Evolutionary conservation across 2,888 invertebrate genomes (phyloP).

Genomic region (Sesia bembeciformis): DNA sequence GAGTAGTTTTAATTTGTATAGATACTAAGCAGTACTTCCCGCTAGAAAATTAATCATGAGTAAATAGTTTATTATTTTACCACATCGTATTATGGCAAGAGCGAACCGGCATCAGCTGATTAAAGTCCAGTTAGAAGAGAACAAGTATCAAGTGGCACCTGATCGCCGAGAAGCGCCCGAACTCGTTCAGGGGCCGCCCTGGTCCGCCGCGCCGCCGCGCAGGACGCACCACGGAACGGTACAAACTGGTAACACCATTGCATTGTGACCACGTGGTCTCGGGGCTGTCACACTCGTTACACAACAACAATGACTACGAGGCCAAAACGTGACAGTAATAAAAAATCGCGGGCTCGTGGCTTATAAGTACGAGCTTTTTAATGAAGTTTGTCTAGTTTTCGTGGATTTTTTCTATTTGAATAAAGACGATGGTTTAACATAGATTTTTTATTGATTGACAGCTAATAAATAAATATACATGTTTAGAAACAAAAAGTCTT

Average conservation of each 20-base stretch:
- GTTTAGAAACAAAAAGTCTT: too few relatives aligned
- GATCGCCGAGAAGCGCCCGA: conserved; percentile 63
- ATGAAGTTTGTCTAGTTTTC: too few relatives aligned
- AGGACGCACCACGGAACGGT: conserved; percentile 51
- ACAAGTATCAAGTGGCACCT: conserved; percentile 67
- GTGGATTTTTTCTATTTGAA: too few relatives aligned
- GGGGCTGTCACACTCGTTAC: conserved; percentile 59
- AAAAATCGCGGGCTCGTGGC: conserved; percentile 1
- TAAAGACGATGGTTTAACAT: too few relatives aligned
- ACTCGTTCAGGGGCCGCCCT: conserved; percentile 64
- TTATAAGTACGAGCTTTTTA: too few relatives aligned
- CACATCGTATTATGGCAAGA: background rate
- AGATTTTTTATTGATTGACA: too few relatives aligned
- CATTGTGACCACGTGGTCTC: conserved; percentile 65
- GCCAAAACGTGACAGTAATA: background rate
- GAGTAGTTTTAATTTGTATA: too few relatives aligned
- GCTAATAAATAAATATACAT: too few relatives aligned
- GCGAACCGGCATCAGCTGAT: conserved; percentile 56
- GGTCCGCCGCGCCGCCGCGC: conserved; percentile 25
- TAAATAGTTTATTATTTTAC: background rate
- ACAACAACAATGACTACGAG: conserved; percentile 24
- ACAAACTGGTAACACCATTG: conserved; percentile 66
- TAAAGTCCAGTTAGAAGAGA: conserved; percentile 69
- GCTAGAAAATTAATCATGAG: too few relatives aligned
- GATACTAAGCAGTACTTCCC: too few relatives aligned